Base-by-base conservation (phyloP, 2,797 vertebrate genomes). In the Anas georgica region DNA sequence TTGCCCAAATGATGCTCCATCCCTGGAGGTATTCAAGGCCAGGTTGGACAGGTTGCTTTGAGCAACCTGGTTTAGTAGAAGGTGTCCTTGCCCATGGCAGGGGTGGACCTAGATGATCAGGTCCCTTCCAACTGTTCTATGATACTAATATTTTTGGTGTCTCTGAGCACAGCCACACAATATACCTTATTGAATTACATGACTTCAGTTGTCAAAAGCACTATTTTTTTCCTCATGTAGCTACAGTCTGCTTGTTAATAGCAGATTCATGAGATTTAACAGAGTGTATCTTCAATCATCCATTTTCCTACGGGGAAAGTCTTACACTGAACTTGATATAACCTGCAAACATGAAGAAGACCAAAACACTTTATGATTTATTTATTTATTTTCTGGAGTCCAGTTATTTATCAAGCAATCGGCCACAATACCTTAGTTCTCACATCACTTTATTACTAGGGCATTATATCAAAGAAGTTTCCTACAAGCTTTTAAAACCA, bases 161-260 rank as follows among this genome's bases (percentile, higher is more conserved):
- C 37, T 56, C n/a, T 88, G 54, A 75, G 35, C 48, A 62, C 26
- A 59, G 50, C 8, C 17, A 69, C 39, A 68, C 21, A 62, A 74
- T 14, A 55, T 35, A 85, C 16, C 67, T 92, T 74, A 59, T 0
- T 74, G 90, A 91, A 84, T 75, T 22, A 85, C 67, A 29, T 43
- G n/a, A 85, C 86, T 91, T 95, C 23, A 58, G 41, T 29, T 80
- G 81, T 62, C 67, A 76, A 20, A 74, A 7, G 26, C 68, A 58
- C 75, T 87, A 29, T 67, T 83, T 89, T 48, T 48, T 82, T 93
- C 48, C 39, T 94, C 75, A 87, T 50, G 58, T 15, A 67, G 63
- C 74, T 79, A 46, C 13, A 26, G 64, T 43, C 66, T 86, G 67
- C 64, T 95, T 94, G 92, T 89, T 91, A 83, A 68, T 46, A 73